A percentile compares a stretch with the other conserved stretches of the same genome.
These are phyloP conservation scores for Eublepharis macularius DNA, from an alignment of 2,113 vertebrate genomes.

Conservation along the genomic window DNA sequence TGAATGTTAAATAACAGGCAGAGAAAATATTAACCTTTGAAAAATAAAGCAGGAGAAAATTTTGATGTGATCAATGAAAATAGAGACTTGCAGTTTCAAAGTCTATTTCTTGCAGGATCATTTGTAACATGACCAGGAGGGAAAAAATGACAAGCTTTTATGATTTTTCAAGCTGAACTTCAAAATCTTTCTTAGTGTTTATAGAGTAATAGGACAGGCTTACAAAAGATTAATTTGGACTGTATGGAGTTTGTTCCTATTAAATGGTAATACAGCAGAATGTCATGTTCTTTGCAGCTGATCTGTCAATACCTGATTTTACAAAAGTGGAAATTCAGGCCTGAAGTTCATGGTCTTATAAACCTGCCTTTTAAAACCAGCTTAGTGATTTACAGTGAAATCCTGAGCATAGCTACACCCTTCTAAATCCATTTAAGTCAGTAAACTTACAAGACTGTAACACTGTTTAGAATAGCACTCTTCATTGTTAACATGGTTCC, in stretches of 20 bases:
- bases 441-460: too few relatives aligned
- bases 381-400: background rate
- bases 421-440: too few relatives aligned
- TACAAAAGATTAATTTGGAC: background rate
- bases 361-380: background rate
- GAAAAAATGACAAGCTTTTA: background rate
- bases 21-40: too few relatives aligned
- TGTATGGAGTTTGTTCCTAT: background rate
- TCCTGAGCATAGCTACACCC: too few relatives aligned
- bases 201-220: background rate
- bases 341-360: too few relatives aligned
- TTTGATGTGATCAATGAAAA: background rate
- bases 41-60: too few relatives aligned
- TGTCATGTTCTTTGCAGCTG: too few relatives aligned
- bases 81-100: background rate
- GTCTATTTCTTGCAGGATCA: too few relatives aligned
- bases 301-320: too few relatives aligned
- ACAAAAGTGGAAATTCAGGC: too few relatives aligned
- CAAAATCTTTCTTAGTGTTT: background rate
- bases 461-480: too few relatives aligned
- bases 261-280: background rate
- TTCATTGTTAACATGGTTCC: background rate
- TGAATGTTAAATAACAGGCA: too few relatives aligned
- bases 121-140: background rate
- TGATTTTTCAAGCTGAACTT: background rate